phyloP scores from a whole-genome alignment of 2,797 vertebrate genomes.

The Myotis pilosus region DNA sequence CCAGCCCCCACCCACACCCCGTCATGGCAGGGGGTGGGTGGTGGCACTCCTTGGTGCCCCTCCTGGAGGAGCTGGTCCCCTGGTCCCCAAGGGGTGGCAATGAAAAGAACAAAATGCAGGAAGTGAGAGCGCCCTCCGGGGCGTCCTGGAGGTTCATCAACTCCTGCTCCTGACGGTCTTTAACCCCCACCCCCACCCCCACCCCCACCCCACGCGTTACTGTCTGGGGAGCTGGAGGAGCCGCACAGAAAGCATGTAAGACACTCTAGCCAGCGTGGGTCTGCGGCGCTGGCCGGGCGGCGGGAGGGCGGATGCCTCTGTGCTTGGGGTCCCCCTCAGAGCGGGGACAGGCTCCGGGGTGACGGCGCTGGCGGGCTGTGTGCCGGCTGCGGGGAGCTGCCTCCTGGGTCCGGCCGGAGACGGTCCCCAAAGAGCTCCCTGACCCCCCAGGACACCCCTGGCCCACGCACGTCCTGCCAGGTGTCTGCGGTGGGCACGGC shows the following conservation, averaged over 20 bases:
- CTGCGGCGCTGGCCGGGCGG: too few species aligned
- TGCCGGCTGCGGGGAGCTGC: too few species aligned
- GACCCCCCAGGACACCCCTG: rapidly evolving
- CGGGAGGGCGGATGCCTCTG: too few species aligned
- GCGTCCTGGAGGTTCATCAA: constrained; percentile 60
- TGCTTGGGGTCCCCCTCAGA: too few species aligned
- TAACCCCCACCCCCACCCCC: background rate
- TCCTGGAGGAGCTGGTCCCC: background rate
- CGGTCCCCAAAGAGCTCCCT: background rate
- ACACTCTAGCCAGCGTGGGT: too few species aligned
- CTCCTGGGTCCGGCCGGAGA: background rate
- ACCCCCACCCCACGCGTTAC: too few species aligned
- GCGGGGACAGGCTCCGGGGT: too few species aligned
- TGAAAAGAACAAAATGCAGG: constrained; percentile 15
- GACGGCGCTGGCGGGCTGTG: too few species aligned
- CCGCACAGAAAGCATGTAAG: too few species aligned
- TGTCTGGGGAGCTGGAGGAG: too few species aligned
- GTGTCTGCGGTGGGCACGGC: background rate
- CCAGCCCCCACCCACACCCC: background rate
- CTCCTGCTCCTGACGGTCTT: constrained; percentile 68
- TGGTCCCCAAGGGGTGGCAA: constrained; percentile 40
- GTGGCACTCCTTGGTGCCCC: background rate
- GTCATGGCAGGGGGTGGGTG: background rate
- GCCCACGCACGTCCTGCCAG: rapidly evolving
- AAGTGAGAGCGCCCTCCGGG: background rate